Evolutionary conservation across 2,888 invertebrate species (phyloP).

Genomic region (Pyrrhosoma nymphula): DNA sequence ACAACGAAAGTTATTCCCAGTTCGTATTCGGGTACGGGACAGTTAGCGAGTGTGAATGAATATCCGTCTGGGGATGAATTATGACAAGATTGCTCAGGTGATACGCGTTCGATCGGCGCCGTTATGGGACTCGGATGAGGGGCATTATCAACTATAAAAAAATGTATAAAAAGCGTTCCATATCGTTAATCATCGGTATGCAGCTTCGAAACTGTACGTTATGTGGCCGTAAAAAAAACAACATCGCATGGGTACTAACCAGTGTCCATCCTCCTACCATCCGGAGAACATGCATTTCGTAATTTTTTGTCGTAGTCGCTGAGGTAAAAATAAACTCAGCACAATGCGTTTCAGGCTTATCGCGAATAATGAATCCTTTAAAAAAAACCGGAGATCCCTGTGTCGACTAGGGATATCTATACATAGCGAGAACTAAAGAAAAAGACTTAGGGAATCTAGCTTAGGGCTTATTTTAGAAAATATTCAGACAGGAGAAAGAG

Average conservation of each 20-base stretch:
- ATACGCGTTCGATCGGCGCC: constrained; percentile 23
- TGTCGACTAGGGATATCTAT: neutral
- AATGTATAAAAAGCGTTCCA: neutral
- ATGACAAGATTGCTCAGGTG: constrained; percentile 40
- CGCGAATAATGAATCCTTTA: neutral
- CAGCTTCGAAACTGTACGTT: neutral
- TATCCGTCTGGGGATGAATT: constrained; percentile 39
- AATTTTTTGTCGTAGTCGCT: neutral
- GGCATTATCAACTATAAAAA: neutral
- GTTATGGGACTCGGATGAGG: neutral
- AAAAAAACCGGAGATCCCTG: neutral
- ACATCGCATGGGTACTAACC: neutral
- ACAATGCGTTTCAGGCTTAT: neutral
- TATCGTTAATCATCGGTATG: neutral
- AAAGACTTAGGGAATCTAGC: neutral
- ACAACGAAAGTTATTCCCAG: neutral
- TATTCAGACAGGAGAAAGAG: neutral
- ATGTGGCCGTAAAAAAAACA: neutral
- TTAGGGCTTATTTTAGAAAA: neutral
- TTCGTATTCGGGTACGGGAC: neutral
- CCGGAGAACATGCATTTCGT: neutral
- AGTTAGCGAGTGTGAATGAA: constrained; percentile 12
- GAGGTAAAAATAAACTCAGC: neutral
- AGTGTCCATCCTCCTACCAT: neutral
- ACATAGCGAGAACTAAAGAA: neutral